phyloP scores from a whole-genome alignment of 2,797 vertebrate species.

The Gallinago stenura region DNA sequence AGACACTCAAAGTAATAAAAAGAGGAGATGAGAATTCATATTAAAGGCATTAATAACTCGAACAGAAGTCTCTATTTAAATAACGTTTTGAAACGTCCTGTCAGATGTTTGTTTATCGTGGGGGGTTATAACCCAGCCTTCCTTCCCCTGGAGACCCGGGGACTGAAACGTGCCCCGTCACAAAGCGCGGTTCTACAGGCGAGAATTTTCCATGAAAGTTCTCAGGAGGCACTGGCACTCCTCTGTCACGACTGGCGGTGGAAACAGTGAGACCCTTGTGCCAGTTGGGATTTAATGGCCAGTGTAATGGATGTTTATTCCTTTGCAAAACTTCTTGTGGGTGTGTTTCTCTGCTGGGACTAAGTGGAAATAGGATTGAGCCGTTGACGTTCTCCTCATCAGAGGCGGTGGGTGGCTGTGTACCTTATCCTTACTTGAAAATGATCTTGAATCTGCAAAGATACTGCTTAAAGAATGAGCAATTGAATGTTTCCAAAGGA shows the following conservation, averaged over 20 bases:
- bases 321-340: not conserved
- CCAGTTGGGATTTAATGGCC: not conserved
- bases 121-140: not conserved
- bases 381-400: not conserved
- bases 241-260: not conserved
- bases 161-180: not conserved
- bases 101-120: not conserved
- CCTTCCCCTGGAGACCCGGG: not conserved
- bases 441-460: not conserved
- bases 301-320: not conserved
- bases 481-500: not conserved
- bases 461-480: not conserved
- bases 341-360: not conserved
- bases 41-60: constrained; percentile 68
- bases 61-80: constrained; percentile 51
- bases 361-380: not conserved
- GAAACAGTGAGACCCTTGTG: not conserved
- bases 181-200: not conserved
- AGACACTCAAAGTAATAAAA: constrained; percentile 64
- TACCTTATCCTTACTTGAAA: not conserved
- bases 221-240: not conserved
- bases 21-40: constrained; percentile 49
- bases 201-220: not conserved
- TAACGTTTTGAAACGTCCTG: constrained; percentile 5
- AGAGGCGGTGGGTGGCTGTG: not conserved